Base-by-base conservation (phyloP, 2,113 vertebrate genomes). In the Origma solitaria region DNA sequence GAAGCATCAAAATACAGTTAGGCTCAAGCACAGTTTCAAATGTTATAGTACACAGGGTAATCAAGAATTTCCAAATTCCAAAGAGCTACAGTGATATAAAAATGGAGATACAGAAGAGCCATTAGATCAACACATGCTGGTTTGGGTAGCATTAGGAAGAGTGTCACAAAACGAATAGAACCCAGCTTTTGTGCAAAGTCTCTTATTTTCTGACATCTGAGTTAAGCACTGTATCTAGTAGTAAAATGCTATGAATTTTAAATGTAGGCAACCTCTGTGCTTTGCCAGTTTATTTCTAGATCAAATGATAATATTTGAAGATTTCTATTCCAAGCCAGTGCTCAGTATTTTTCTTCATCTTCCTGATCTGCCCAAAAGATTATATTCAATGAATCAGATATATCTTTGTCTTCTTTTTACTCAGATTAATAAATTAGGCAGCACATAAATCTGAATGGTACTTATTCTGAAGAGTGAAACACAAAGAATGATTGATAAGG, bases 101-200 rank as follows among this genome's bases (percentile, higher is more conserved):
- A 88, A 82, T 49, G 51, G 82, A 91, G 80, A 86, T 83, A 83
- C 5, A 71, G 94, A 93, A 84, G 47, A 51, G 64, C 72, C 45
- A 60, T 95, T 96, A 94, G 76, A 94, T 23, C 69, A 88, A 72
- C 85, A 83, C 94, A 92, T 78, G 91, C 93, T 95, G 92, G 57
- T 86, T 95, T 93, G 60, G 70, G 56, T 31, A 92, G 88, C 76
- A 54, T 92, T 93, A 93, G 56, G 54, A 92, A 92, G 33, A 88
- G 37, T 68, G 56, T 60, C 68, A 81, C 68, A 94, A 94, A 95
- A 93, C 88, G 47, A 96, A 92, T 92, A 94, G 93, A 92, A 81
- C 10, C 1, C 76, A 92, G 69, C 76, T 92, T 94, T 86, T 92
- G 92, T 93, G 82, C 92, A 83, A 78, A 91, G 60, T 51, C 54